These are phyloP conservation scores for Hyles vespertilio DNA, from an alignment of 1,140 invertebrate species.

Conservation along the genomic window DNA sequence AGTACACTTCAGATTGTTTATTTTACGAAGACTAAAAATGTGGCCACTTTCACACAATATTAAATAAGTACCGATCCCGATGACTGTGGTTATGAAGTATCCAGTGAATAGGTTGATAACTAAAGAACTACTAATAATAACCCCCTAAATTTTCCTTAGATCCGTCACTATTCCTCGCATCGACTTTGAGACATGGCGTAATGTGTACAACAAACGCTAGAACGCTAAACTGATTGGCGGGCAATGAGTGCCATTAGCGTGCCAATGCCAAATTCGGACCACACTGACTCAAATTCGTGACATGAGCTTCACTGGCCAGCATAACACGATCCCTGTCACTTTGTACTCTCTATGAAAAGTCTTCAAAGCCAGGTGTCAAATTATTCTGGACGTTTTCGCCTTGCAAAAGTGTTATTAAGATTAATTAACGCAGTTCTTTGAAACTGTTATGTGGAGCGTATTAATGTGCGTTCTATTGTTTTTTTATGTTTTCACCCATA, in stretches of 20 bases:
- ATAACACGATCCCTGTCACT: slow-evolving; percentile 23
- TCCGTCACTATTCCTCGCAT: too few species aligned
- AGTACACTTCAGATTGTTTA: too few species aligned
- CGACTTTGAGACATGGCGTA: slow-evolving; percentile 15
- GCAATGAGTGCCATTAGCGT: slow-evolving; percentile 60
- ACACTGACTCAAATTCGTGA: slow-evolving; percentile 47
- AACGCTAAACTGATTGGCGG: slow-evolving; percentile 60
- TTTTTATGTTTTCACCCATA: slow-evolving; percentile 9
- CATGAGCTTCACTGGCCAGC: slow-evolving; percentile 31
- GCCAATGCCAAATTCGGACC: slow-evolving; percentile 52
- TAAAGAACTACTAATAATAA: too few species aligned
- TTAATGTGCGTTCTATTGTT: slow-evolving; percentile 20
- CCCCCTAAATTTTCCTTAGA: too few species aligned
- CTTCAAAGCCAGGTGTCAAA: slow-evolving; percentile 16
- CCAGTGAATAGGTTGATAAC: too few species aligned
- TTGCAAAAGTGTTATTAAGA: slow-evolving; percentile 49
- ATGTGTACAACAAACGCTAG: slow-evolving; percentile 46
- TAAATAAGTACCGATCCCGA: too few species aligned
- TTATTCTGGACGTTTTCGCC: slow-evolving; percentile 26
- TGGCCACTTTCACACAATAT: too few species aligned
- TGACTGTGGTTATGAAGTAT: too few species aligned
- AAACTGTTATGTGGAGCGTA: slow-evolving; percentile 11
- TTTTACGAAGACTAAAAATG: too few species aligned
- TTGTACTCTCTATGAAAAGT: slow-evolving; percentile 16
- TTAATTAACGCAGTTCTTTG: slow-evolving; percentile 41